Percentiles rank a stretch among this genome's conserved stretches.
These are phyloP conservation scores for Ondatra zibethicus DNA, from an alignment of 2,113 vertebrate genomes.

Conservation along the genomic window DNA sequence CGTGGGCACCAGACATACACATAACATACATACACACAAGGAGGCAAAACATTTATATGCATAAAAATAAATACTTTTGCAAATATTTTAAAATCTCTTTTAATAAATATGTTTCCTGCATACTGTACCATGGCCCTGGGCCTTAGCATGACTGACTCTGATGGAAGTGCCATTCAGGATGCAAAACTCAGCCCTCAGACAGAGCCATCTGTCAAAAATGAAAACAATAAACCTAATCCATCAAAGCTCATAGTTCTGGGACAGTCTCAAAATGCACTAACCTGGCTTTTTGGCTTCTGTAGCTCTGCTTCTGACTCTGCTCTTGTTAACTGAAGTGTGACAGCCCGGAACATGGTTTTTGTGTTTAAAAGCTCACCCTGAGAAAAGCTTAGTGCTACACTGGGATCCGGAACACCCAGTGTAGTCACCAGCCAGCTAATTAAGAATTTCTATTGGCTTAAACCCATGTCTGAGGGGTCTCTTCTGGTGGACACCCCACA, in stretches of 20 bases:
- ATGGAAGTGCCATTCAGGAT: background rate
- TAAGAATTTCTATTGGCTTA: background rate
- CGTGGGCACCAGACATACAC: background rate
- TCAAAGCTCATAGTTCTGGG: background rate
- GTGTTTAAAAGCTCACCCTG: background rate
- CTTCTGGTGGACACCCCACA: background rate
- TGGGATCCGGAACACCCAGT: background rate
- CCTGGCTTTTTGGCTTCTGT: background rate
- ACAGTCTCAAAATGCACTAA: background rate
- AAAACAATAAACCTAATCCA: background rate
- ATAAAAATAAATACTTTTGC: background rate
- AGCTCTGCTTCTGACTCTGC: background rate
- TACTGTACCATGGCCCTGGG: background rate
- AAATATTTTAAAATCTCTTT: background rate
- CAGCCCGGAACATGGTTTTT: background rate
- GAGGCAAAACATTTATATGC: background rate
- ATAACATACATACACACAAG: background rate
- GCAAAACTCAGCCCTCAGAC: background rate
- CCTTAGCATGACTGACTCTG: background rate
- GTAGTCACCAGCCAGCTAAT: background rate
- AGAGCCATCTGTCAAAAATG: background rate
- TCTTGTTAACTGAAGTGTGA: background rate
- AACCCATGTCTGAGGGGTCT: background rate
- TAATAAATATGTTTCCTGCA: background rate
- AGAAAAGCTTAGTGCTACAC: background rate